Evolutionary conservation across 2,888 invertebrate genomes (phyloP).

Genomic region (Baronia brevicornis): DNA sequence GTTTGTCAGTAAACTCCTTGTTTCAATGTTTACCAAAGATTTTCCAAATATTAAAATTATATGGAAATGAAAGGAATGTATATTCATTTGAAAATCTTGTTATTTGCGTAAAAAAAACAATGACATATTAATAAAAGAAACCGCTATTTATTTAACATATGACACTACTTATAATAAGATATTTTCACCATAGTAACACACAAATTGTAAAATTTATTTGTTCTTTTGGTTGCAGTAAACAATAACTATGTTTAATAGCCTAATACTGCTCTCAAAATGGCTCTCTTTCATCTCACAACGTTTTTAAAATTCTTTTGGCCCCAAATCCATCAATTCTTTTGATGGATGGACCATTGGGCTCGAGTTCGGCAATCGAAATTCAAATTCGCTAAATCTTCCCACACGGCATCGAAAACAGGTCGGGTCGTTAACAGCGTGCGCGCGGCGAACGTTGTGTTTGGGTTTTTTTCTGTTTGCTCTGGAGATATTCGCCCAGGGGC

Average conservation of each 20-base stretch:
- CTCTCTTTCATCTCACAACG: slow-evolving; percentile 58
- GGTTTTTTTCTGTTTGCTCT: slow-evolving; percentile 61
- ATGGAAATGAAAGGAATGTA: too few relatives aligned
- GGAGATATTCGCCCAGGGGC: slow-evolving; percentile 56
- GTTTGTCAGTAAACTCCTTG: too few relatives aligned
- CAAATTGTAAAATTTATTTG: slow-evolving; percentile 16
- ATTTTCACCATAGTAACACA: slow-evolving; percentile 2
- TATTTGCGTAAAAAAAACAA: too few relatives aligned
- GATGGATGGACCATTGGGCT: slow-evolving; percentile 67
- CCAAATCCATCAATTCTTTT: slow-evolving; percentile 72
- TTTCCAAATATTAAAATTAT: too few relatives aligned
- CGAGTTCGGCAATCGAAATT: slow-evolving; percentile 64
- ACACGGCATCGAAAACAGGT: slow-evolving; percentile 66
- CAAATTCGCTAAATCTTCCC: slow-evolving; percentile 76
- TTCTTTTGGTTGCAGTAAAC: slow-evolving; percentile 30
- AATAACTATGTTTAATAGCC: slow-evolving; percentile 49
- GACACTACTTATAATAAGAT: too few relatives aligned
- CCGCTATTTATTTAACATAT: too few relatives aligned
- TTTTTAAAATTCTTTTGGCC: slow-evolving; percentile 65
- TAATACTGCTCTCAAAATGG: slow-evolving; percentile 58
- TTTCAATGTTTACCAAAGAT: too few relatives aligned
- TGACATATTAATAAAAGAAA: too few relatives aligned
- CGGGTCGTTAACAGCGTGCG: slow-evolving; percentile 68
- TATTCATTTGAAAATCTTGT: too few relatives aligned
- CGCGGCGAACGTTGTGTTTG: slow-evolving; percentile 38